These are phyloP conservation scores for Centropristis striata DNA, from an alignment of 2,113 vertebrate species.

Conservation along the genomic window DNA sequence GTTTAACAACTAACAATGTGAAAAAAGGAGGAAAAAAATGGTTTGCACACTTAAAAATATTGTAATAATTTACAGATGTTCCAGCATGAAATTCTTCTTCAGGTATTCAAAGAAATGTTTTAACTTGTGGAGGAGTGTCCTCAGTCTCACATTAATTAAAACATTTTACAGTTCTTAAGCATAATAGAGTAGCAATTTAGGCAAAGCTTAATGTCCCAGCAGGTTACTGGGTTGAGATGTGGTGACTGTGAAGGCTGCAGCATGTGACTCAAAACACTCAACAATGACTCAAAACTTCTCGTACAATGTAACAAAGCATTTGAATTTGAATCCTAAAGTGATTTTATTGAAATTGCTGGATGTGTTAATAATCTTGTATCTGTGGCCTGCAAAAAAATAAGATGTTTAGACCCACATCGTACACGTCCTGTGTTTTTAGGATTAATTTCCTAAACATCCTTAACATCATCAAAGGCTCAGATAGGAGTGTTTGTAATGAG, in stretches of 20 bases:
- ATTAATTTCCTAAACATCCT: neutral
- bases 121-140: too few relatives aligned
- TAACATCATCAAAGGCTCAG: neutral
- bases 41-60: too few relatives aligned
- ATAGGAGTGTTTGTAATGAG: neutral
- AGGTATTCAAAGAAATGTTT: too few relatives aligned
- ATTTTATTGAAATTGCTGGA: neutral
- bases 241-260: neutral
- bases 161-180: too few relatives aligned
- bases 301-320: neutral
- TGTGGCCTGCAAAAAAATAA: neutral
- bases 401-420: neutral
- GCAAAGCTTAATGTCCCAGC: too few relatives aligned
- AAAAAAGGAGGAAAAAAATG: too few relatives aligned
- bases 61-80: too few relatives aligned
- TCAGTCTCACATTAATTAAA: too few relatives aligned
- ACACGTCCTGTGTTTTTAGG: neutral
- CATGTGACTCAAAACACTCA: neutral
- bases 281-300: neutral
- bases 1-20: too few relatives aligned
- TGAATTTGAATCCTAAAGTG: neutral
- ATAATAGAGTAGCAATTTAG: too few relatives aligned
- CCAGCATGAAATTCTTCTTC: too few relatives aligned
- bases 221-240: neutral
- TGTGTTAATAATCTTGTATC: neutral